A percentile compares a stretch with the other conserved stretches of the same genome.
These are phyloP conservation scores for Matsumyia berberina DNA, from an alignment of 2,888 invertebrate genomes.

Conservation along the genomic window DNA sequence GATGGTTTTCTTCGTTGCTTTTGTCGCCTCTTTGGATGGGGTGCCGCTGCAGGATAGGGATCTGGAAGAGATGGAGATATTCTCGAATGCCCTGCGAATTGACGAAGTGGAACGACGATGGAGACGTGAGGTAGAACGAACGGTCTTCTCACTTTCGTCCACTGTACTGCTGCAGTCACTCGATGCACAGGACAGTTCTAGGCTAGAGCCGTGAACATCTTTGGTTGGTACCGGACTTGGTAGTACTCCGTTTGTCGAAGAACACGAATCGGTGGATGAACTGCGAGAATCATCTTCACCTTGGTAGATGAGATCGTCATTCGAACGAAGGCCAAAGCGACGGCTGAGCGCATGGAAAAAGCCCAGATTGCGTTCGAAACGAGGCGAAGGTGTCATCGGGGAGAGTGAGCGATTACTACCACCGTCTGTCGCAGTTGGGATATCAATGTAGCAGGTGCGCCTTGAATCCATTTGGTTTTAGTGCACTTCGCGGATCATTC, in stretches of 20 bases:
- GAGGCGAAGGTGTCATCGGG: constrained; percentile 85
- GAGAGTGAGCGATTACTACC: constrained; percentile 81
- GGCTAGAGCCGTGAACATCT: constrained; percentile 77
- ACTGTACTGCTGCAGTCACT: constrained; percentile 87
- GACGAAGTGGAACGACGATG: constrained; percentile 87
- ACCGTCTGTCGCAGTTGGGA: constrained; percentile 68
- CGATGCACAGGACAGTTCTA: constrained; percentile 82
- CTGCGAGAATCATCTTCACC: constrained; percentile 85
- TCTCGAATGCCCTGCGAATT: constrained; percentile 90
- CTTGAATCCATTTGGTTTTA: constrained; percentile 82
- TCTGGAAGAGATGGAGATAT: constrained; percentile 87
- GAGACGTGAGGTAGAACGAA: constrained; percentile 82
- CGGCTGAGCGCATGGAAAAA: constrained; percentile 88
- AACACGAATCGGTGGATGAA: constrained; percentile 84
- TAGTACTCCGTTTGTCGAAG: constrained; percentile 77
- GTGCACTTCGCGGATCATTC: constrained; percentile 33
- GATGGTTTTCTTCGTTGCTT: constrained; percentile 76
- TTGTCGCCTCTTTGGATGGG: constrained; percentile 79
- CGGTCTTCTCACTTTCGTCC: constrained; percentile 85
- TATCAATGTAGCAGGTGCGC: constrained; percentile 79
- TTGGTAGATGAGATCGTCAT: constrained; percentile 84
- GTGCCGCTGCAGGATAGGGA: constrained; percentile 88
- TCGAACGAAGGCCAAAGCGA: constrained; percentile 86
- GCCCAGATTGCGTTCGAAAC: constrained; percentile 87
- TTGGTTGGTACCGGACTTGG: constrained; percentile 59